Evolutionary conservation across 37 sponge, comb jelly and placozoan species (phyloP).

Genomic region (Beroe ovata): DNA sequence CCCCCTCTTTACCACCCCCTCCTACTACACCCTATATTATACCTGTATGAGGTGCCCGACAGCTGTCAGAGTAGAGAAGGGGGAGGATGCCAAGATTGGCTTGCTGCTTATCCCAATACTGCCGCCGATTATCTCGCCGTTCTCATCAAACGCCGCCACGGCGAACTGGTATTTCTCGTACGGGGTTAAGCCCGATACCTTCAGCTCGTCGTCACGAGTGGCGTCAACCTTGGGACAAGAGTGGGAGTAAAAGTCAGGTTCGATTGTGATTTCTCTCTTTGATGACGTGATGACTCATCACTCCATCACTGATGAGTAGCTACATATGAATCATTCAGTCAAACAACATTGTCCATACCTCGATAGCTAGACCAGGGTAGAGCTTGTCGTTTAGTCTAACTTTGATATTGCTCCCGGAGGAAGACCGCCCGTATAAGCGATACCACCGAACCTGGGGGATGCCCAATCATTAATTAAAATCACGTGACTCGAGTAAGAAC

Average conservation of each 20-base stretch:
- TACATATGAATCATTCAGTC: neutral
- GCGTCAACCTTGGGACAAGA: slow-evolving; percentile 84
- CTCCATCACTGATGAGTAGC: neutral
- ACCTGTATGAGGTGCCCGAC: slow-evolving; percentile 79
- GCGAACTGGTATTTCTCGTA: slow-evolving; percentile 86
- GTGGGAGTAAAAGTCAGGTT: too few relatives aligned
- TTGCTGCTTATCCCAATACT: slow-evolving; percentile 75
- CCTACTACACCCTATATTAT: too few relatives aligned
- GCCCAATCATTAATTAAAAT: too few relatives aligned
- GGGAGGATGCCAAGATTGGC: slow-evolving; percentile 75
- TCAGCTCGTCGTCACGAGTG: slow-evolving; percentile 67
- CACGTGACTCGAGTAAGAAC: too few relatives aligned
- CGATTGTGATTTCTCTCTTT: too few relatives aligned
- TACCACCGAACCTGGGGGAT: slow-evolving; percentile 84
- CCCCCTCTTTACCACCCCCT: too few relatives aligned
- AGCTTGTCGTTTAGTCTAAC: slow-evolving; percentile 83
- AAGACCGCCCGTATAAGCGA: slow-evolving; percentile 77
- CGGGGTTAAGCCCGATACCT: slow-evolving; percentile 71
- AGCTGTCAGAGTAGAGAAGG: slow-evolving; percentile 69
- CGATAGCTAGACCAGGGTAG: slow-evolving; percentile 77
- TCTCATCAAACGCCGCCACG: slow-evolving; percentile 72
- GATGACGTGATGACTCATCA: neutral
- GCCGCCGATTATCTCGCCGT: slow-evolving; percentile 71
- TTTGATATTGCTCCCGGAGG: slow-evolving; percentile 83
- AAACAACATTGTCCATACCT: too few relatives aligned